A percentile compares a stretch with the other conserved stretches of the same genome.
Evolutionary conservation across 2,888 invertebrate genomes (phyloP).

Genomic region (Pyralis farinalis): DNA sequence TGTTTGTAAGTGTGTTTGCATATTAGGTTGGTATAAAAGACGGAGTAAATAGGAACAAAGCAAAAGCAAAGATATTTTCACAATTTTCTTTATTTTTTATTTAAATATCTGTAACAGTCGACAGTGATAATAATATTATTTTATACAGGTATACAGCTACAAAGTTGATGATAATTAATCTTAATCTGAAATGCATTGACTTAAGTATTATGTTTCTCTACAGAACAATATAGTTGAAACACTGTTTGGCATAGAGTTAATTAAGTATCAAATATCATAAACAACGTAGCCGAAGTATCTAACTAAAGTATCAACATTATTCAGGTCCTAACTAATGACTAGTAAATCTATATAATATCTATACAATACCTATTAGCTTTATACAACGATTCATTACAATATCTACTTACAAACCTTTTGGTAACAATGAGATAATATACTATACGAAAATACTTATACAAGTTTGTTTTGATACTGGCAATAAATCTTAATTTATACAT

Average conservation of each 20-base stretch:
- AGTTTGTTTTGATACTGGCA: constrained; percentile 63
- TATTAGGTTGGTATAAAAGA: too few relatives aligned
- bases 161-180: constrained; percentile 30
- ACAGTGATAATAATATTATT: constrained; percentile 43
- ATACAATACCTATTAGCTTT: constrained; percentile 53
- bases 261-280: constrained; percentile 24
- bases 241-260: background rate
- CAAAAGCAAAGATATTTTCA: too few relatives aligned
- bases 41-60: too few relatives aligned
- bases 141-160: constrained; percentile 31
- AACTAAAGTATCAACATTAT: constrained; percentile 44
- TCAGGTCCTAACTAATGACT: constrained; percentile 72
- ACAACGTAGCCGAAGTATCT: constrained; percentile 30
- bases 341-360: constrained; percentile 71
- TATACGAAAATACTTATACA: constrained; percentile 72
- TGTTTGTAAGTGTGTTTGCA: too few relatives aligned
- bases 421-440: constrained; percentile 78
- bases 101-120: constrained; percentile 62
- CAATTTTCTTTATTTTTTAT: constrained; percentile 50
- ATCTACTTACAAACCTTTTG: constrained; percentile 76
- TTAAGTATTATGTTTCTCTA: constrained; percentile 11
- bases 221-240: constrained; percentile 4
- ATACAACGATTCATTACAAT: constrained; percentile 46
- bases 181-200: constrained; percentile 11
- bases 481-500: constrained; percentile 49